Base-by-base conservation (phyloP, 2,888 invertebrate genomes). In the Melanophora roralis region DNA sequence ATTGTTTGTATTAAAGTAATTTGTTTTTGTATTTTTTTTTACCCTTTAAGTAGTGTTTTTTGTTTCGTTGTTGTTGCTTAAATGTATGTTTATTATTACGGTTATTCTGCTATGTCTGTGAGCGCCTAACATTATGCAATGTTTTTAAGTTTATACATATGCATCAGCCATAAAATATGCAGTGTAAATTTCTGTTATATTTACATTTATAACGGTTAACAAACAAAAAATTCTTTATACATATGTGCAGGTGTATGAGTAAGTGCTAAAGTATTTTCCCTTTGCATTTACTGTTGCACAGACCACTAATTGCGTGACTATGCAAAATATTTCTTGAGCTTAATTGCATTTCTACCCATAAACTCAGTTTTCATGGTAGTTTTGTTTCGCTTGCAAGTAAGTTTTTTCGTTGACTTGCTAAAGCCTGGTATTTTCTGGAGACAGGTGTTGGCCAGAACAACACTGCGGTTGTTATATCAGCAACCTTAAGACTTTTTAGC, bases 231-330 rank as follows among this genome's bases (percentile, higher is more conserved):
- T 45, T 53, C 45, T 55, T 9, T 8, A 1, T 40, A 40, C 14
- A 27, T 12, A 19, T 4, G 27, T 12, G 49, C 12, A n/a, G 11
- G 21, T 23, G 23, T 9, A 6, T n/a, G 14, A 14, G 38, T 9
- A 5, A 23, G n/a, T 49, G 12, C 12, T n/a, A n/a, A n/a, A 3
- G 11, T 12, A 21, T n/a, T 59, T n/a, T 51, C 16, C 23, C 32
- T 21, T 16, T 72, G 53, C 34, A 36, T 64, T 64, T 65, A 53
- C 19, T n/a, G n/a, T n/a, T 40, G 38, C 47, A 38, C 38, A 51
- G 40, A 55, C 53, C 53, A 73, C 81, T 83, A 83, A 83, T 83
- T 83, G 83, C 83, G 82, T 83, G 83, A 82, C 83, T 83, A 82
- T 82, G 82, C 81, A 82, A 83, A 83, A 82, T 83, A 82, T 82